Percentiles rank a stretch among this genome's conserved stretches.
These are phyloP conservation scores for Oceanites oceanicus DNA, from an alignment of 2,113 vertebrate species.

Conservation along the genomic window DNA sequence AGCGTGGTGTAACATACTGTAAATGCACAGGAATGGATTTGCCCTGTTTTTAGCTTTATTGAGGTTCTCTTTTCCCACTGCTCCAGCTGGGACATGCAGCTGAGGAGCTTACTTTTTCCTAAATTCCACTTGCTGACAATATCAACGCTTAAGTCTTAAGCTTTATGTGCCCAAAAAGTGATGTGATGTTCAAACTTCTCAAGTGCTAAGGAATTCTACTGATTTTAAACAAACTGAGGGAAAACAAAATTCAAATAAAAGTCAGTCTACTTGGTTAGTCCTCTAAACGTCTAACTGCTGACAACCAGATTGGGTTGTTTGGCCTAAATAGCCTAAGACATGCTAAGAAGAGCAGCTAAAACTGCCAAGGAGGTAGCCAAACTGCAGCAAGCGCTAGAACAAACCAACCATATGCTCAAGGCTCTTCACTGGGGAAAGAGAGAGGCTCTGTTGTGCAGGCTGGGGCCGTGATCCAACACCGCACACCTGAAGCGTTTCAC, in stretches of 20 bases:
- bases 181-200: neutral
- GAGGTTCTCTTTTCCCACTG: neutral
- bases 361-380: constrained; percentile 35
- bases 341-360: neutral
- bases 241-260: neutral
- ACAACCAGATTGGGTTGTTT: neutral
- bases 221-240: neutral
- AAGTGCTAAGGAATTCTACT: neutral
- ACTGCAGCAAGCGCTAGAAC: neutral
- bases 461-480: neutral
- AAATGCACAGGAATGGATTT: neutral
- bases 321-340: neutral
- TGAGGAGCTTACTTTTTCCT: neutral
- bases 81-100: neutral
- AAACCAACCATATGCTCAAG: neutral
- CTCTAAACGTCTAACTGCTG: neutral
- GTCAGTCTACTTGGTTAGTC: neutral
- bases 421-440: neutral
- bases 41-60: neutral
- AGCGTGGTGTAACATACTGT: rapidly evolving
- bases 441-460: neutral
- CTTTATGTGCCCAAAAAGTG: neutral
- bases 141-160: neutral
- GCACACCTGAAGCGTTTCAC: neutral
- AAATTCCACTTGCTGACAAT: neutral